These are phyloP conservation scores for Stegostoma tigrinum DNA, from an alignment of 2,113 vertebrate species.

Conservation along the genomic window DNA sequence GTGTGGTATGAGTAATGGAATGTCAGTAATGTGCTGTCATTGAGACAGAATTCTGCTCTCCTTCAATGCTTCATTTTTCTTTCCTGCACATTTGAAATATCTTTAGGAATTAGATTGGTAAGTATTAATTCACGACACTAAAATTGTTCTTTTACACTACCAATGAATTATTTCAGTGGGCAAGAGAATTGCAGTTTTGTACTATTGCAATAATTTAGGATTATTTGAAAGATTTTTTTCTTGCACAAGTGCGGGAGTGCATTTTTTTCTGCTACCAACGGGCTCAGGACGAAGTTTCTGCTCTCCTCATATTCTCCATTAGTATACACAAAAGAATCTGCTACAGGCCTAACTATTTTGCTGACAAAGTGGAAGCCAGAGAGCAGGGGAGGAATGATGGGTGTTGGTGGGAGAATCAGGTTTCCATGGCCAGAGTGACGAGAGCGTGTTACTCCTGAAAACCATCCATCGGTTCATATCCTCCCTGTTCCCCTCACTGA, in stretches of 20 bases:
- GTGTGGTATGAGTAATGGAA: background rate
- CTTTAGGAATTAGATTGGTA: background rate
- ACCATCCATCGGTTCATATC: background rate
- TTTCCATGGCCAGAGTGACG: background rate
- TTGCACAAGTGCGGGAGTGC: background rate
- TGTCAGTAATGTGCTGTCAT: background rate
- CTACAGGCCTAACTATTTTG: background rate
- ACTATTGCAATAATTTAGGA: background rate
- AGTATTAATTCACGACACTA: constrained; percentile 7
- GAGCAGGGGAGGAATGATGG: no score
- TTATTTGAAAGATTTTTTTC: background rate
- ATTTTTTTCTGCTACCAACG: background rate
- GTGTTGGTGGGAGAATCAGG: background rate
- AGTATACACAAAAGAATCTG: background rate
- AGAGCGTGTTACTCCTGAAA: background rate
- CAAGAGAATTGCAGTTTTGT: background rate
- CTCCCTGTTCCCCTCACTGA: background rate
- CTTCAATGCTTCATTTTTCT: background rate
- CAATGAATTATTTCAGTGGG: constrained; percentile 17
- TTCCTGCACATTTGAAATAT: background rate
- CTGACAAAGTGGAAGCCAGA: background rate
- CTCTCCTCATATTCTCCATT: background rate
- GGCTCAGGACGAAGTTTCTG: background rate
- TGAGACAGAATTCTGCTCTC: background rate
- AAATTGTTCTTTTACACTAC: background rate